Base-by-base conservation (phyloP, 1,140 invertebrate genomes). In the Delia radicum region DNA sequence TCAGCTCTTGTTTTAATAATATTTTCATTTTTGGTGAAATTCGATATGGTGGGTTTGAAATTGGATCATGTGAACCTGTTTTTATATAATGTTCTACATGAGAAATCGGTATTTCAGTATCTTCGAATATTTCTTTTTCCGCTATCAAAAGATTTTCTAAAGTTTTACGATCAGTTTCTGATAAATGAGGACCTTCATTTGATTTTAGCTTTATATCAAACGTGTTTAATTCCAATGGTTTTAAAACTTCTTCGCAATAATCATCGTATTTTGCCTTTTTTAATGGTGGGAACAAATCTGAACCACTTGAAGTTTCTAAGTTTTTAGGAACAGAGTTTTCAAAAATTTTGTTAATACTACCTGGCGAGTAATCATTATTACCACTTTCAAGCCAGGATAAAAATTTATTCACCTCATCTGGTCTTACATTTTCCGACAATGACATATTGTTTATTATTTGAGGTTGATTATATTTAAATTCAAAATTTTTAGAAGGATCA, bases 11-110 rank as follows among this genome's bases (percentile, higher is more conserved):
- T 79, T 55, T 79, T 48, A 26, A 85, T 67, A 77, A 87, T 74
- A 46, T 79, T 80, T 10, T 80, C 21, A 10, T 83, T 74, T 67
- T 81, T 79, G 6, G 77, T 0, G 78, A 80, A 0, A 86, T 29
- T 2, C 81, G 71, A 73, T 82, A 85, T 10, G 82, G 81, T 10
- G 80, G 73, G 1, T 75, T 75, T 13, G 81, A 75, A 26, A 82
- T 77, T 3, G 79, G 78, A 27, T 74, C 31, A 55, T 79, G 76
- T 18, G 75, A 61, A 10, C 62, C 33, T 26, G 71, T 74, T 18
- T 77, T 55, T 46, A 74, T 69, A 7, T 18, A 18, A 29, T 76
- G 75, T 26, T 42, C 26, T 12, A 61, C 55, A 37, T 65, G 10
- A 29, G 21, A 28, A 10, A 61, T 74, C 3, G 61, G 55, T 55